Evolutionary conservation across 2,888 invertebrate species (phyloP).

Genomic region (Tridacna crocea): DNA sequence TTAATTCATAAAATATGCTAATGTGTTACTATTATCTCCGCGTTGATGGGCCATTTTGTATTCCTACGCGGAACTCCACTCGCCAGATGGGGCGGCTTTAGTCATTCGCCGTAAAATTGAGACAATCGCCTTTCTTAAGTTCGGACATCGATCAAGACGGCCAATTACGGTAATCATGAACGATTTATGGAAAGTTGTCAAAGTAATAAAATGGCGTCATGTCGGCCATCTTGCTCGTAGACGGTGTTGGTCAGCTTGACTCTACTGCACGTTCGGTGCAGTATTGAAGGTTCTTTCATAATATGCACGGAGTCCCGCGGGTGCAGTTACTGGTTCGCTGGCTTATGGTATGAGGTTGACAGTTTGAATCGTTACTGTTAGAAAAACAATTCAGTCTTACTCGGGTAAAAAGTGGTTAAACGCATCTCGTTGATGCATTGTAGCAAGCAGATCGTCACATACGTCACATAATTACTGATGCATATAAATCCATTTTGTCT

Average conservation of each 20-base stretch:
- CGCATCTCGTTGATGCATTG: too few species aligned
- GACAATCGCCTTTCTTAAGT: not conserved
- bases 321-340: too few species aligned
- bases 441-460: too few species aligned
- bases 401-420: too few species aligned
- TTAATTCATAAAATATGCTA: conserved; percentile 48
- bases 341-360: too few species aligned
- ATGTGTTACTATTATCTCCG: conserved; percentile 12
- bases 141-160: conserved; percentile 15
- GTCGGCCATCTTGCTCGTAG: not conserved
- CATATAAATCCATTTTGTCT: too few species aligned
- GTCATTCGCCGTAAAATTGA: conserved; percentile 18
- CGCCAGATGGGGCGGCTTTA: conserved; percentile 31
- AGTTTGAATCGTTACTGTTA: too few species aligned
- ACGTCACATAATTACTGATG: too few species aligned
- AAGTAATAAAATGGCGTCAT: conserved; percentile 17
- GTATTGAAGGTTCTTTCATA: too few species aligned
- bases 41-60: conserved; percentile 34
- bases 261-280: not conserved
- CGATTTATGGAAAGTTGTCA: conserved; percentile 26
- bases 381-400: too few species aligned
- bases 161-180: conserved; percentile 7
- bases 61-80: conserved; percentile 24
- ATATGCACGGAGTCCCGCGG: too few species aligned
- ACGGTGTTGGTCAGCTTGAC: not conserved